These are phyloP conservation scores for Dryocosmus kuriphilus DNA, from an alignment of 2,888 invertebrate genomes.

Conservation along the genomic window DNA sequence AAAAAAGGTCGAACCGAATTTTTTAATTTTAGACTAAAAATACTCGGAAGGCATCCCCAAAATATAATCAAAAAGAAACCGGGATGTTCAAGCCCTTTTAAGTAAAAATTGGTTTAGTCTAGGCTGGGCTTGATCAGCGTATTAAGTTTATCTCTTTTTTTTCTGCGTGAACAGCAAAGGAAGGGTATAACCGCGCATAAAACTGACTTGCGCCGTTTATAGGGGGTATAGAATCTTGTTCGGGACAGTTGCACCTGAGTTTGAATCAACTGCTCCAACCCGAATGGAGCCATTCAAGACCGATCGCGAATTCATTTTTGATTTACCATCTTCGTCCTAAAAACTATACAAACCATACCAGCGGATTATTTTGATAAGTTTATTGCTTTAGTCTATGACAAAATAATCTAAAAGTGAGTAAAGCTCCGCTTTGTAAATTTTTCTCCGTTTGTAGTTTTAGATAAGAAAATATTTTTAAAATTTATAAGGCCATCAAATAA, in stretches of 20 bases:
- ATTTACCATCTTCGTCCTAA: not conserved
- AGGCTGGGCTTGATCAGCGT: not conserved
- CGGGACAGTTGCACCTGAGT: constrained; percentile 52
- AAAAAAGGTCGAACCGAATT: too few species aligned
- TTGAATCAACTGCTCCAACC: constrained; percentile 6
- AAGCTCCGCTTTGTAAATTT: not conserved
- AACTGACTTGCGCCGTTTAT: constrained; percentile 69
- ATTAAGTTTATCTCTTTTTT: constrained; percentile 50
- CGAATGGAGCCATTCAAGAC: constrained; percentile 7
- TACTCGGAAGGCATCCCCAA: too few species aligned
- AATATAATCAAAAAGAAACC: too few species aligned
- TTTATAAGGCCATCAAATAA: not conserved
- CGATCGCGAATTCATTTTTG: constrained; percentile 8
- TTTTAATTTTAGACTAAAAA: too few species aligned
- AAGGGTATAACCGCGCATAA: constrained; percentile 61
- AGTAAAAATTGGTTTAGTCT: too few species aligned
- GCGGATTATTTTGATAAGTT: not conserved
- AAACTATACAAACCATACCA: not conserved
- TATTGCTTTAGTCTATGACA: not conserved
- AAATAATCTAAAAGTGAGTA: constrained; percentile 23
- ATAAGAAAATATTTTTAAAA: not conserved
- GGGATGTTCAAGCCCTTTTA: too few species aligned
- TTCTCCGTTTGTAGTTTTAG: not conserved
- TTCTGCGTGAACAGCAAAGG: constrained; percentile 60
- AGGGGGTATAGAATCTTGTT: constrained; percentile 62